Conservation (phyloP, 2,113 vertebrate species). For the Ctenomys sociabilis region DNA sequence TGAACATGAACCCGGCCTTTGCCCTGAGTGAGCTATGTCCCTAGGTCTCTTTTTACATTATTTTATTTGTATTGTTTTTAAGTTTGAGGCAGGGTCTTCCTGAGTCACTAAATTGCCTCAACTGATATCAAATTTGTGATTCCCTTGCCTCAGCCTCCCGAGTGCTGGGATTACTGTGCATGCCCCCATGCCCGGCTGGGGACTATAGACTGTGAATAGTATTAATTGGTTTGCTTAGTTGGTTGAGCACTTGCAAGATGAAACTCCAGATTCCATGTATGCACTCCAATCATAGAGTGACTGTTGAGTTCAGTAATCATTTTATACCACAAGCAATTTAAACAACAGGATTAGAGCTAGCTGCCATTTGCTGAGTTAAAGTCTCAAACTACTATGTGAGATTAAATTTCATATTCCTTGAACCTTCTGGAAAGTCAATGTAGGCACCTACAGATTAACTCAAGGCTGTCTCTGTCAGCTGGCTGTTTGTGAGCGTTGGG, state of each 20-base stretch:
- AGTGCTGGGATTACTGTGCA: neutral
- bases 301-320: neutral
- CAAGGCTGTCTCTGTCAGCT: neutral
- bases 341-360: neutral
- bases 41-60: neutral
- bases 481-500: neutral
- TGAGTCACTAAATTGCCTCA: neutral
- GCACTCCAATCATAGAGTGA: neutral
- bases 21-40: neutral
- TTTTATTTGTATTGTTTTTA: neutral
- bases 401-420: neutral
- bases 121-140: neutral
- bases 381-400: neutral
- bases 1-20: neutral
- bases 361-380: neutral
- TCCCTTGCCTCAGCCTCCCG: neutral
- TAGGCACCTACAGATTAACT: conserved; percentile 30
- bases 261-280: neutral
- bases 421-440: neutral
- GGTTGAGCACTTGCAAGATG: neutral
- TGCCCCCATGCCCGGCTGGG: neutral
- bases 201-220: neutral
- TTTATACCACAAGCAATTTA: neutral
- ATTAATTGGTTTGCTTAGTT: neutral
- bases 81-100: neutral